phyloP scores from a whole-genome alignment of 2,113 vertebrate species.

The Aphyosemion australe region DNA sequence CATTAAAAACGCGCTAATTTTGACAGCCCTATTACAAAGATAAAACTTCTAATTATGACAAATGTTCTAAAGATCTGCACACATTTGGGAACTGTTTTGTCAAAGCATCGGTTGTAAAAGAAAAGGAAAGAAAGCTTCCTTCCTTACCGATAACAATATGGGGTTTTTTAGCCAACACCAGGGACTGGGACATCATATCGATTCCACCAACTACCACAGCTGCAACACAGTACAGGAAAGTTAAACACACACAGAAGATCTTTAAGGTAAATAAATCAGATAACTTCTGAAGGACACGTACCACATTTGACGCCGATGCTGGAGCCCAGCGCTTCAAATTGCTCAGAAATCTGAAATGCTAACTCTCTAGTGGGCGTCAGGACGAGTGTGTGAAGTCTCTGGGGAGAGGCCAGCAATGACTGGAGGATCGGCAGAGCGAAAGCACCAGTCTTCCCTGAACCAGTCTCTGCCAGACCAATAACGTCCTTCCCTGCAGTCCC shows the following conservation, averaged over 20 bases:
- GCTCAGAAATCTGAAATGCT: conserved; percentile 97
- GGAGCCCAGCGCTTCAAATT: conserved; percentile 97
- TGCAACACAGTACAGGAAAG: conserved; percentile 63
- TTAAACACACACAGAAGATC: background rate
- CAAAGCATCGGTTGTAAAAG: background rate
- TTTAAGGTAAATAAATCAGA: background rate
- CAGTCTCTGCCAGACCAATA: conserved; percentile 96
- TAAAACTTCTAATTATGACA: background rate
- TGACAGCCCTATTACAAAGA: too few relatives aligned
- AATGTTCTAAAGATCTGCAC: background rate
- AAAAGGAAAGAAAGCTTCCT: background rate
- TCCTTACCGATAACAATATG: conserved; percentile 93
- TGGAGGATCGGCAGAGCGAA: conserved; percentile 97
- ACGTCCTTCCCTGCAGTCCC: conserved; percentile 84
- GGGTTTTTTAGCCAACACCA: conserved; percentile 95
- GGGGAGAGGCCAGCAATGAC: conserved; percentile 86
- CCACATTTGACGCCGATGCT: conserved; percentile 93
- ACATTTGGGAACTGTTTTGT: background rate
- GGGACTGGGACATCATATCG: conserved; percentile 96
- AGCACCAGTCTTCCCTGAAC: conserved; percentile 96
- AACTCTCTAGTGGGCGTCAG: conserved; percentile 96
- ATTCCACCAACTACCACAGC: conserved; percentile 96
- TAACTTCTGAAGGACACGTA: conserved; percentile 58
- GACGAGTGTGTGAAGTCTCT: conserved; percentile 91
- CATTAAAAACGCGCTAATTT: too few relatives aligned